phyloP scores from a whole-genome alignment of 2,888 invertebrate genomes.

The Ochropacha duplaris region DNA sequence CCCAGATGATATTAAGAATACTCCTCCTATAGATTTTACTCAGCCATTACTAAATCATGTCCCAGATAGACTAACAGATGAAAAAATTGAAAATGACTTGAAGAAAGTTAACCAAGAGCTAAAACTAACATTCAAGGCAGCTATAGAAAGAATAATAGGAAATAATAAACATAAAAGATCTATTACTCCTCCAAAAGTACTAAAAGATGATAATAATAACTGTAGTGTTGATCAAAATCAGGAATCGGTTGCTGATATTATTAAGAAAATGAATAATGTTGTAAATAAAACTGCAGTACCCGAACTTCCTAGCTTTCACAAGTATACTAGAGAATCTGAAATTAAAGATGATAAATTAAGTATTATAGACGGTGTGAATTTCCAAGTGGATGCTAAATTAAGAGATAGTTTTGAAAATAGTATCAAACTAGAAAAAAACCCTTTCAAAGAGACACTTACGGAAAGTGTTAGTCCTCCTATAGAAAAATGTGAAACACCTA shows the following conservation, averaged over 20 bases:
- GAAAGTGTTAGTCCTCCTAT: conserved; percentile 13
- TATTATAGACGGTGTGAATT: background rate
- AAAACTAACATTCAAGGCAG: conserved; percentile 65
- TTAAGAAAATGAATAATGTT: background rate
- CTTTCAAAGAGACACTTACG: conserved; percentile 21
- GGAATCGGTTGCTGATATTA: background rate
- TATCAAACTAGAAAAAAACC: conserved; percentile 21
- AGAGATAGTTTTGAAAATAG: background rate
- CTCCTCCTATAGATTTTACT: conserved; percentile 29
- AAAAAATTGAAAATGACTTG: conserved; percentile 57
- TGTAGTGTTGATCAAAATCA: conserved; percentile 3
- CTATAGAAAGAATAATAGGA: conserved; percentile 63
- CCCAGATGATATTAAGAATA: conserved; percentile 48
- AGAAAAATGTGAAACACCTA: conserved; percentile 27
- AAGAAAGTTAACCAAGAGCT: conserved; percentile 67
- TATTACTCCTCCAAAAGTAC: conserved; percentile 21
- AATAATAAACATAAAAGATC: conserved; percentile 38
- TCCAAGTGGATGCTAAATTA: background rate
- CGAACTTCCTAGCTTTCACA: background rate
- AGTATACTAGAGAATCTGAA: background rate
- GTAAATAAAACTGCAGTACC: background rate
- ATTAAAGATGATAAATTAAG: background rate
- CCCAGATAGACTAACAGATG: conserved; percentile 23
- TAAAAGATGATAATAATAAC: conserved; percentile 15
- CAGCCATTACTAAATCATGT: conserved; percentile 18